Evolutionary conservation across 2,113 vertebrate species (phyloP).

Genomic region (Prunella fulvescens): DNA sequence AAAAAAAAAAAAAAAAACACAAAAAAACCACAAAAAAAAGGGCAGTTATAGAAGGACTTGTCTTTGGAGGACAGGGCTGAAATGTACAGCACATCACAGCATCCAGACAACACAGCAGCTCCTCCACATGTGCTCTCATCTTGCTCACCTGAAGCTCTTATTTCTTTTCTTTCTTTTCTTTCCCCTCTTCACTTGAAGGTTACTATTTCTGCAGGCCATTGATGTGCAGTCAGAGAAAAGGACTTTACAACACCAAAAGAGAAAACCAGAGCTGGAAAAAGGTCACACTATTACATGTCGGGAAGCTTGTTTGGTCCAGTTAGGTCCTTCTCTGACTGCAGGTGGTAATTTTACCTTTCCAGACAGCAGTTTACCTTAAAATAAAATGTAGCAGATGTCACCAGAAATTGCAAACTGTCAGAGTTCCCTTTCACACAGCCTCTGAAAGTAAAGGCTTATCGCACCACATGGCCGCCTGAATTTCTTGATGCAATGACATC

Average conservation of each 20-base stretch:
- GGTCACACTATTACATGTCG: background rate
- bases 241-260: background rate
- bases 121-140: background rate
- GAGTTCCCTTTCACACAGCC: background rate
- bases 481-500: background rate
- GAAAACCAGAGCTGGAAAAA: conserved; percentile 1
- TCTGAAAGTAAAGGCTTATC: background rate
- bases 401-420: background rate
- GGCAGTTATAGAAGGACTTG: background rate
- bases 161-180: background rate
- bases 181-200: background rate
- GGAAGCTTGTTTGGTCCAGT: background rate
- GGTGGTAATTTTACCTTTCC: background rate
- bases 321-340: background rate
- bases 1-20: background rate
- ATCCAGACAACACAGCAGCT: background rate
- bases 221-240: background rate
- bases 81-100: background rate
- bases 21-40: background rate
- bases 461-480: background rate
- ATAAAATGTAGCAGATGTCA: background rate
- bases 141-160: background rate
- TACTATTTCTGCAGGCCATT: background rate
- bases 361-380: background rate
- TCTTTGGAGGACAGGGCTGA: background rate